Conservation (phyloP, 1,140 invertebrate species). For the Plutomurus gul region DNA sequence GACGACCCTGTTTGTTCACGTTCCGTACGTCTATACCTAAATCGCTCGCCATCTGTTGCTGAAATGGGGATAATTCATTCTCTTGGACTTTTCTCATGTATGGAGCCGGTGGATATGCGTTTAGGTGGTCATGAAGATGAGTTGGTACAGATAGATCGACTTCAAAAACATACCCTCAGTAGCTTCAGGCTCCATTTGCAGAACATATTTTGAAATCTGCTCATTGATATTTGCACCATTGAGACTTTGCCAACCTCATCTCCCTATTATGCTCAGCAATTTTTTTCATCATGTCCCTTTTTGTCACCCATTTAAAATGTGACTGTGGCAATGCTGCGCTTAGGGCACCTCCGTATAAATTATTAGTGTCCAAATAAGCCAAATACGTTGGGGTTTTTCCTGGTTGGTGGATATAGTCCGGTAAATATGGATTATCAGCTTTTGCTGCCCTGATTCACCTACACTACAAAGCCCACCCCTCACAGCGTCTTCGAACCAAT, state of each 20-base stretch:
- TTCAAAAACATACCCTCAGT: background rate
- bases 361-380: background rate
- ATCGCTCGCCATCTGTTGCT: background rate
- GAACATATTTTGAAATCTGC: no score
- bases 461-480: background rate
- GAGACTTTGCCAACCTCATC: background rate
- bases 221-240: background rate
- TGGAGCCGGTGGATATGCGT: constrained; percentile 7
- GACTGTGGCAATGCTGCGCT: background rate
- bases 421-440: background rate
- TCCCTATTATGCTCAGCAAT: background rate
- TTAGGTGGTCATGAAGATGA: background rate
- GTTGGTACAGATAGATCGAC: background rate
- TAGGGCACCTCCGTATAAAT: background rate
- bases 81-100: background rate
- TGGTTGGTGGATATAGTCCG: background rate
- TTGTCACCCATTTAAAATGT: background rate
- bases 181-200: background rate
- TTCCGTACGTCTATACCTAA: background rate
- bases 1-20: background rate
- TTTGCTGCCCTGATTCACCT: background rate
- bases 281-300: background rate
- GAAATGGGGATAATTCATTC: background rate
- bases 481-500: background rate
- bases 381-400: background rate